These are phyloP conservation scores for Brachionus sp. DNA, from an alignment of 1,140 invertebrate species.

Conservation along the genomic window DNA sequence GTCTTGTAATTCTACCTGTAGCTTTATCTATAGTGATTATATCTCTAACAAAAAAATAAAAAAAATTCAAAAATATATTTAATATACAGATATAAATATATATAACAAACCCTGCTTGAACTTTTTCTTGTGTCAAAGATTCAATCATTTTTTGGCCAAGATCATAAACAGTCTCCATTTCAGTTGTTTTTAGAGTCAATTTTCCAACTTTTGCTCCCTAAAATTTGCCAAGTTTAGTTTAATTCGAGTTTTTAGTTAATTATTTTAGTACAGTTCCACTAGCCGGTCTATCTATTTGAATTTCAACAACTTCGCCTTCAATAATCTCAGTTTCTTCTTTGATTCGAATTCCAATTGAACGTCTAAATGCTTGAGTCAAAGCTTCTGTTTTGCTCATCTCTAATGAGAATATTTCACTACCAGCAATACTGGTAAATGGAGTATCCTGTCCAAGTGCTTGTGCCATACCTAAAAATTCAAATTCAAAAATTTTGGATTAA, in stretches of 20 bases:
- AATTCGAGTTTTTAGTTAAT: background rate
- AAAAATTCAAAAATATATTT: background rate
- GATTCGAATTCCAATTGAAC: constrained; percentile 94
- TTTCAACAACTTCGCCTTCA: constrained; percentile 95
- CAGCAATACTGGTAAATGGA: constrained; percentile 95
- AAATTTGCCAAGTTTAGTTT: constrained; percentile 32
- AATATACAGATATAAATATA: background rate
- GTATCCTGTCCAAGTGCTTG: constrained; percentile 89
- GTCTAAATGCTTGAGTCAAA: constrained; percentile 89
- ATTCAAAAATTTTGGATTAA: background rate
- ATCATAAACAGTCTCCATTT: constrained; percentile 99
- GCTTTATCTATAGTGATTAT: constrained; percentile 97
- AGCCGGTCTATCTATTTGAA: constrained; percentile 89
- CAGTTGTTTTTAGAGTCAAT: constrained; percentile 93
- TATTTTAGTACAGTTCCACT: constrained; percentile 66
- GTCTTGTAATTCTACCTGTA: constrained; percentile 88
- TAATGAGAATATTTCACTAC: constrained; percentile 94
- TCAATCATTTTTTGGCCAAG: constrained; percentile 98
- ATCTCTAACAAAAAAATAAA: constrained; percentile 66
- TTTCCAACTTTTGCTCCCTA: constrained; percentile 81
- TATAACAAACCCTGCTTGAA: constrained; percentile 63
- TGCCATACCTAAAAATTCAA: constrained; percentile 67
- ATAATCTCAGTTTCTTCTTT: constrained; percentile 98
- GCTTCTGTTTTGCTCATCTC: constrained; percentile 99
- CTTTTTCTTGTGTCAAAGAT: constrained; percentile 90